These are phyloP conservation scores for Opisthocomus hoazin DNA, from an alignment of 2,113 vertebrate genomes.

Conservation along the genomic window DNA sequence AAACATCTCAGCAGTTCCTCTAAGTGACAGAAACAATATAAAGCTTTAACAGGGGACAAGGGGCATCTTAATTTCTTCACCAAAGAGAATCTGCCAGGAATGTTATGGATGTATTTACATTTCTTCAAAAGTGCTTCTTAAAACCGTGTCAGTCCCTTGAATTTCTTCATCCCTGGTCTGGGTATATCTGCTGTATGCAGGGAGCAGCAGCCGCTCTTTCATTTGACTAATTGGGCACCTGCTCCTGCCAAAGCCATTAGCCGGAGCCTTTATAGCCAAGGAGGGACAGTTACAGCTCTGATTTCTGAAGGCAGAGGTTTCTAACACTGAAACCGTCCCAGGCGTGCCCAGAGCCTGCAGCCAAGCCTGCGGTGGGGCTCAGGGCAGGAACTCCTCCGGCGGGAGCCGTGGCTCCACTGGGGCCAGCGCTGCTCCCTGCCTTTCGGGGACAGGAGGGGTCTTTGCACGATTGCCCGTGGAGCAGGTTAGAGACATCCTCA, in stretches of 20 bases:
- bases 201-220: neutral
- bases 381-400: neutral
- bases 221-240: neutral
- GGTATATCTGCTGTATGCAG: neutral
- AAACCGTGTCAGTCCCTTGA: neutral
- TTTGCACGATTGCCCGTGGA: neutral
- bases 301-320: neutral
- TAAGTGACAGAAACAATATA: neutral
- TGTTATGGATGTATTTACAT: neutral
- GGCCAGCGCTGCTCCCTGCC: fast-evolving
- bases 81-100: neutral
- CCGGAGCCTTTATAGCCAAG: neutral
- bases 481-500: neutral
- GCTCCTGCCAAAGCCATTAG: neutral
- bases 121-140: neutral
- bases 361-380: fast-evolving
- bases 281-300: neutral
- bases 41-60: neutral
- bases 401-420: neutral
- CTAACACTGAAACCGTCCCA: neutral
- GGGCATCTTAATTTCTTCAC: neutral
- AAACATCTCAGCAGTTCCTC: neutral
- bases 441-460: fast-evolving
- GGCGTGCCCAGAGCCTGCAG: neutral
- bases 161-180: neutral